These are phyloP conservation scores for Ardeotis arabs DNA, from an alignment of 2,113 vertebrate genomes.

Conservation along the genomic window DNA sequence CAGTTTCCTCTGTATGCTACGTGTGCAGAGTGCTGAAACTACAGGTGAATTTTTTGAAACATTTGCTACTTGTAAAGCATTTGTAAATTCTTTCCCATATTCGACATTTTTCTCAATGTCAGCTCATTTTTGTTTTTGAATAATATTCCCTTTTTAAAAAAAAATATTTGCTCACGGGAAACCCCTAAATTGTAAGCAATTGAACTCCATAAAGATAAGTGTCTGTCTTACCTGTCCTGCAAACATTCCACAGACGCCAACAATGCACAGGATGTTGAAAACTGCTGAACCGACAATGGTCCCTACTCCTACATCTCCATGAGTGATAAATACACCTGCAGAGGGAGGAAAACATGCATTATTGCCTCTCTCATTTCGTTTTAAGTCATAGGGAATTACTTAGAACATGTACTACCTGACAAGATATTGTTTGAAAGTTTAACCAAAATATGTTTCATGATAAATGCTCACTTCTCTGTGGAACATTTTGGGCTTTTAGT, in stretches of 20 bases:
- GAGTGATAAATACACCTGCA: conserved; percentile 97
- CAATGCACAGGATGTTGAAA: conserved; percentile 98
- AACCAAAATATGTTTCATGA: background rate
- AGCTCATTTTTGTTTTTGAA: background rate
- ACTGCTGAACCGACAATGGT: conserved; percentile 98
- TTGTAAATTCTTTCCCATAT: background rate
- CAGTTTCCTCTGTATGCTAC: background rate
- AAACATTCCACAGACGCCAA: conserved; percentile 95
- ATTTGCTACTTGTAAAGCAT: background rate
- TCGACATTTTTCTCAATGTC: background rate
- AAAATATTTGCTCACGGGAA: background rate
- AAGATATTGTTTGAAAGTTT: background rate
- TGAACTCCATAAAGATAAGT: background rate
- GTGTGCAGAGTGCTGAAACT: background rate
- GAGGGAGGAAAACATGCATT: background rate
- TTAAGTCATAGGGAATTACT: background rate
- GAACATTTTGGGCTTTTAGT: background rate
- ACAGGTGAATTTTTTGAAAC: background rate
- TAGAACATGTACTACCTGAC: background rate
- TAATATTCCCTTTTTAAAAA: background rate
- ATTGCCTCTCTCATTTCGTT: background rate
- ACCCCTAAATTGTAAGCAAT: background rate
- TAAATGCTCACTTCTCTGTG: background rate
- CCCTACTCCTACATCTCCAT: conserved; percentile 95
- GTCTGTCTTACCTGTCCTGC: conserved; percentile 91